Evolutionary conservation across 37 sponge, comb jelly and placozoan genomes (phyloP).

Genomic region (Cliona cf. orientalis): DNA sequence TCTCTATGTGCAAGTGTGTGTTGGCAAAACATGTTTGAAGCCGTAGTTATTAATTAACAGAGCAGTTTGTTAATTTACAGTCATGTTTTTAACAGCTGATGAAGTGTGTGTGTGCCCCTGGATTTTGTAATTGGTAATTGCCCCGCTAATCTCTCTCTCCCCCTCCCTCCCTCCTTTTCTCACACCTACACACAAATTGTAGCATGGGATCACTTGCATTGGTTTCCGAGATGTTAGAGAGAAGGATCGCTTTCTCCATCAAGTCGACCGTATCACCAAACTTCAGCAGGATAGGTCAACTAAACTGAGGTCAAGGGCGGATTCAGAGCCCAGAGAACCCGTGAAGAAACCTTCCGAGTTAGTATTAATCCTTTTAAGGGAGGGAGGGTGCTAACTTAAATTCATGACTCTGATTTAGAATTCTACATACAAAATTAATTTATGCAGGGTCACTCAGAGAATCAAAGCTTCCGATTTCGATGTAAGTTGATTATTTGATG

Average conservation of each 20-base stretch:
- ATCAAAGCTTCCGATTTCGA: slow-evolving; percentile 59
- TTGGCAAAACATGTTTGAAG: too few species aligned
- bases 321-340: slow-evolving; percentile 7
- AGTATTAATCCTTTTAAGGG: neutral
- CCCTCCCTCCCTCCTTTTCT: too few species aligned
- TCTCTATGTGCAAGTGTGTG: too few species aligned
- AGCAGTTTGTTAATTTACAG: too few species aligned
- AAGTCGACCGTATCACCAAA: slow-evolving; percentile 43
- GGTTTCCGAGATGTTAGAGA: slow-evolving; percentile 55
- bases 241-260: slow-evolving; percentile 34
- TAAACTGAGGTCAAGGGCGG: slow-evolving; percentile 22
- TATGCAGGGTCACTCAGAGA: slow-evolving; percentile 8
- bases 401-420: neutral
- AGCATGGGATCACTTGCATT: slow-evolving; percentile 73
- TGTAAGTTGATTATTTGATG: slow-evolving; percentile 58
- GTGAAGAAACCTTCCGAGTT: slow-evolving; percentile 27
- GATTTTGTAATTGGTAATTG: too few species aligned
- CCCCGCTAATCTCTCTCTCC: too few species aligned
- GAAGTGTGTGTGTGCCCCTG: too few species aligned
- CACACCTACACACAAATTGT: too few species aligned
- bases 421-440: neutral
- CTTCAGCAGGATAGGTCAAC: slow-evolving; percentile 36
- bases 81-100: too few species aligned
- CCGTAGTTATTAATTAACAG: too few species aligned
- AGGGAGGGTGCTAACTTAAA: neutral